These are phyloP conservation scores for Eilema depressum DNA, from an alignment of 2,888 invertebrate species.

Conservation along the genomic window DNA sequence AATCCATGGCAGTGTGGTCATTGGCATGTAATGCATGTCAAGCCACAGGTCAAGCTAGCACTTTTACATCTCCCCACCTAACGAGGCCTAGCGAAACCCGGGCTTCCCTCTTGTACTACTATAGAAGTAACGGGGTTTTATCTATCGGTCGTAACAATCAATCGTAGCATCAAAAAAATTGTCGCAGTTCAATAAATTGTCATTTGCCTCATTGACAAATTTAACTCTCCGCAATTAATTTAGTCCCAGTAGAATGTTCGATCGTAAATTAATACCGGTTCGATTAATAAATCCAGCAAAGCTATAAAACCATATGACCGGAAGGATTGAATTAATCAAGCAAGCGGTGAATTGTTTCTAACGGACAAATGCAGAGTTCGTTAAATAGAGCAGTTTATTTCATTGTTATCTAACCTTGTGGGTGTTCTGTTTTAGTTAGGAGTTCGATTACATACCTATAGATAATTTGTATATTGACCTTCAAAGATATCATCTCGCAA, in stretches of 20 bases:
- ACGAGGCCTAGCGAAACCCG: not conserved
- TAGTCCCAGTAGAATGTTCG: not conserved
- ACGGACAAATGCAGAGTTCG: not conserved
- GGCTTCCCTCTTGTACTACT: no score
- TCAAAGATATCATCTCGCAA: no score
- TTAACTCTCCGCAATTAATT: not conserved
- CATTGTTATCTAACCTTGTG: constrained; percentile 1
- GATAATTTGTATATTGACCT: not conserved
- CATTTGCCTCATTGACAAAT: not conserved
- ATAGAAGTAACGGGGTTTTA: no score
- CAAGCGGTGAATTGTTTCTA: constrained; percentile 1
- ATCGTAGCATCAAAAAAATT: not conserved
- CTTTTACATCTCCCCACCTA: no score
- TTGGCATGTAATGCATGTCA: not conserved
- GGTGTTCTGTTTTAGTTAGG: not conserved
- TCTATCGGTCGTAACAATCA: no score
- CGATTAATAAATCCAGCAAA: not conserved
- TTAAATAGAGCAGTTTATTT: not conserved
- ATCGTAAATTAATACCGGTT: not conserved
- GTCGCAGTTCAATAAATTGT: not conserved
- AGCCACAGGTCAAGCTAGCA: not conserved
- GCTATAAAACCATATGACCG: not conserved
- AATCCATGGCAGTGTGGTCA: not conserved
- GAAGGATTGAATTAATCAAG: constrained; percentile 2
- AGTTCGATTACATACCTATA: not conserved